A percentile compares a stretch with the other conserved stretches of the same genome.
Conservation (phyloP, 2,797 vertebrate species). For the Enteromius anoplus region DNA sequence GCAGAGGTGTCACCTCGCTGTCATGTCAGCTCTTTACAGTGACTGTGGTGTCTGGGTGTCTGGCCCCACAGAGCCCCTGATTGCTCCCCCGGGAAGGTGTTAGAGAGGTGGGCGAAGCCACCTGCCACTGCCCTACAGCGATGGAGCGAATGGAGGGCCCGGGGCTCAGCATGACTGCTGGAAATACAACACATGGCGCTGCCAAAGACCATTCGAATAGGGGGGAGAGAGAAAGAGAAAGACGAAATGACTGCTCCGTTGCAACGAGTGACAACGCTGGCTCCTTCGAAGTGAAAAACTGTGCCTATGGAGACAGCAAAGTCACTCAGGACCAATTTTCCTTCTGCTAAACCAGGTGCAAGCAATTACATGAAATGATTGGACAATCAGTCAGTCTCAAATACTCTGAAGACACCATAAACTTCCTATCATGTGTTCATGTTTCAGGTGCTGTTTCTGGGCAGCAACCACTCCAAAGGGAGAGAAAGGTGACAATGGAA, state of each 20-base stretch:
- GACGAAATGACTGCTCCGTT: constrained; percentile 42
- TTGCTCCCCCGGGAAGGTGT: constrained; percentile 66
- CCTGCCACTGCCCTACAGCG: constrained; percentile 53
- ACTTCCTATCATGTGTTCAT: constrained; percentile 55
- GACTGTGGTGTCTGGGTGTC: constrained; percentile 63
- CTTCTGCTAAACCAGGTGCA: constrained; percentile 58
- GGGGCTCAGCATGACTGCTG: background rate
- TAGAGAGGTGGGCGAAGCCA: constrained; percentile 50
- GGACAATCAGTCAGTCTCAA: constrained; percentile 58
- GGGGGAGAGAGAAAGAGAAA: constrained; percentile 40
- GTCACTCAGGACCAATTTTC: constrained; percentile 58
- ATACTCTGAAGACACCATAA: constrained; percentile 54
- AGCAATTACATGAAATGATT: constrained; percentile 60
- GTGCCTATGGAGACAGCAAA: constrained; percentile 52
- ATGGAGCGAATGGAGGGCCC: constrained; percentile 13
- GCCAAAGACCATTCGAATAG: constrained; percentile 38
- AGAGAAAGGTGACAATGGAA: constrained; percentile 48
- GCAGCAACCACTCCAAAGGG: constrained; percentile 44
- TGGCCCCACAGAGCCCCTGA: constrained; percentile 70
- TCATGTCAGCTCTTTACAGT: constrained; percentile 67
- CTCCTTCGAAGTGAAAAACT: constrained; percentile 48
- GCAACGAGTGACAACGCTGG: constrained; percentile 48
- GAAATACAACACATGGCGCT: constrained; percentile 16
- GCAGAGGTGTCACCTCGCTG: constrained; percentile 72
- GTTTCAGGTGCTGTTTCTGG: constrained; percentile 46